Evolutionary conservation across 2,113 vertebrate species (phyloP).

Genomic region (Poeciliopsis occidentalis): DNA sequence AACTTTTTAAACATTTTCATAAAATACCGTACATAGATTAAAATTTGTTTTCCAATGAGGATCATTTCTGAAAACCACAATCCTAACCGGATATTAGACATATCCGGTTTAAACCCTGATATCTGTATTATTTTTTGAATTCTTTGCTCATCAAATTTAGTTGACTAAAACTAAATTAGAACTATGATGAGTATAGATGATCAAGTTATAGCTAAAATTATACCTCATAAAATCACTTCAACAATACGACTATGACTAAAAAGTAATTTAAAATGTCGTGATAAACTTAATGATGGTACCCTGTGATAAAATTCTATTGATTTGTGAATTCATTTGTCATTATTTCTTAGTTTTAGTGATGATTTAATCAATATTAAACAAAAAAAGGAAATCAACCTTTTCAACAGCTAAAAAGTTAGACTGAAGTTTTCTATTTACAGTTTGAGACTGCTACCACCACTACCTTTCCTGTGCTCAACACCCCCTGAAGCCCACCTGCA

Average conservation of each 20-base stretch:
- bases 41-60: background rate
- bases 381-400: background rate
- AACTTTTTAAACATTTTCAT: background rate
- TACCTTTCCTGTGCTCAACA: slow-evolving; percentile 36
- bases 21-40: background rate
- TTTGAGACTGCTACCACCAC: slow-evolving; percentile 22
- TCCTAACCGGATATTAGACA: background rate
- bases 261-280: no score
- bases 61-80: background rate
- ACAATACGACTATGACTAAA: no score
- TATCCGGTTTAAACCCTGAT: no score
- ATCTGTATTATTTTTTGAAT: no score
- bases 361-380: background rate
- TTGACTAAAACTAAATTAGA: background rate
- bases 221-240: no score
- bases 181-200: background rate
- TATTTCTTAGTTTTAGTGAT: background rate
- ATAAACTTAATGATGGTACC: background rate
- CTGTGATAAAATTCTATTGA: background rate
- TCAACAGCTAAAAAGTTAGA: background rate
- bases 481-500: slow-evolving; percentile 32
- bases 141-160: no score
- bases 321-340: background rate
- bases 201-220: no score
- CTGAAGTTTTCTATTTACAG: background rate